Evolutionary conservation across 2,797 vertebrate species (phyloP).

Genomic region (Phalloptychus januarius): DNA sequence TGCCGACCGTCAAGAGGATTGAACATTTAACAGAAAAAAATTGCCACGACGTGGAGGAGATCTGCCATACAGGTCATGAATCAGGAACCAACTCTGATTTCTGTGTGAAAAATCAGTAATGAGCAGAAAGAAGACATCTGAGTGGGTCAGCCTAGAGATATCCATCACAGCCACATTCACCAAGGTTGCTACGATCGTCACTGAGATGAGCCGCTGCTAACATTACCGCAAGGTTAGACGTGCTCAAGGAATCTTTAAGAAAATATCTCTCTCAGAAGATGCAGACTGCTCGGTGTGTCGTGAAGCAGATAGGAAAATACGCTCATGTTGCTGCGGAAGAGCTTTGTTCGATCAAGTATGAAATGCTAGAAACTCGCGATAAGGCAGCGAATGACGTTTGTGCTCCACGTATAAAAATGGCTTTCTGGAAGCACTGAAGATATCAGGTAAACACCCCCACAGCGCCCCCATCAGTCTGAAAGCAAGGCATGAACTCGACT

Average conservation of each 20-base stretch:
- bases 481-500: conserved; percentile 47
- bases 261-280: conserved; percentile 43
- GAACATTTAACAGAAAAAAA: conserved; percentile 23
- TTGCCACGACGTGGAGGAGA: not conserved
- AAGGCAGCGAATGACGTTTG: conserved; percentile 60
- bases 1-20: conserved; percentile 51
- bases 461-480: conserved; percentile 28
- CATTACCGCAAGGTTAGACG: conserved; percentile 32
- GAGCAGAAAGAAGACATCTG: not conserved
- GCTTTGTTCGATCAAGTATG: conserved; percentile 55
- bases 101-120: not conserved
- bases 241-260: conserved; percentile 20
- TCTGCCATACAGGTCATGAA: not conserved
- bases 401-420: conserved; percentile 45
- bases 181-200: conserved; percentile 48
- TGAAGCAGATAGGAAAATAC: conserved; percentile 46
- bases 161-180: conserved; percentile 38
- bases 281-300: conserved; percentile 10
- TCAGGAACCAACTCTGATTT: conserved; percentile 44
- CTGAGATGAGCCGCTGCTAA: conserved; percentile 30
- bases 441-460: conserved; percentile 25
- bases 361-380: conserved; percentile 48
- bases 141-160: conserved; percentile 4
- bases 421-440: conserved; percentile 54
- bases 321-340: conserved; percentile 44